Evolutionary conservation across 2,797 vertebrate species (phyloP).

Genomic region (Zenarchopterus dispar): DNA sequence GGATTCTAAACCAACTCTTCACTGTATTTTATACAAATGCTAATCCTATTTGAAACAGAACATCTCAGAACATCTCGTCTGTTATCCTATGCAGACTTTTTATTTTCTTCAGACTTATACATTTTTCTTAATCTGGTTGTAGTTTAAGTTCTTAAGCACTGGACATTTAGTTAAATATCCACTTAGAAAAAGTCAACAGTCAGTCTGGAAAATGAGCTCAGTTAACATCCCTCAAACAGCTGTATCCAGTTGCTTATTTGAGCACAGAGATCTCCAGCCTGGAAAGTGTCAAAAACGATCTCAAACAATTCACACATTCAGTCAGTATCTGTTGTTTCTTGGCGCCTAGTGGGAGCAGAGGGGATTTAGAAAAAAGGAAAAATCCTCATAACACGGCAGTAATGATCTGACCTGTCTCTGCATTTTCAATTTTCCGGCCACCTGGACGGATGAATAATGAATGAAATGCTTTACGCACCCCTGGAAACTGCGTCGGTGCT

Average conservation of each 20-base stretch:
- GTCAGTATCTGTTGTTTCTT: not conserved
- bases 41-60: no score
- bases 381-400: not conserved
- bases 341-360: not conserved
- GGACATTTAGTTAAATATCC: not conserved
- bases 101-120: no score
- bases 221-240: not conserved
- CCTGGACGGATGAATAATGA: conserved; percentile 4
- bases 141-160: conserved; percentile 1
- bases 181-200: no score
- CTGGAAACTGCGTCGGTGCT: not conserved
- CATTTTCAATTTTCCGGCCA: conserved; percentile 2
- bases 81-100: no score
- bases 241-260: not conserved
- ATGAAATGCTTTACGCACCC: not conserved
- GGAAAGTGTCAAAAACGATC: not conserved
- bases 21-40: no score
- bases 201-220: not conserved
- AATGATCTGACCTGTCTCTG: conserved; percentile 6
- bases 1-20: no score
- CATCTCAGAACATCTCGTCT: no score
- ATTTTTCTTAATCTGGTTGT: not conserved
- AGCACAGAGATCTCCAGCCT: no score
- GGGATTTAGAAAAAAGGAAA: conserved; percentile 1
- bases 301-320: not conserved